Evolutionary conservation across 2,888 invertebrate genomes (phyloP), one percentile per base, ranked within the genome.

Genomic region (Shargacucullia verbasci): DNA sequence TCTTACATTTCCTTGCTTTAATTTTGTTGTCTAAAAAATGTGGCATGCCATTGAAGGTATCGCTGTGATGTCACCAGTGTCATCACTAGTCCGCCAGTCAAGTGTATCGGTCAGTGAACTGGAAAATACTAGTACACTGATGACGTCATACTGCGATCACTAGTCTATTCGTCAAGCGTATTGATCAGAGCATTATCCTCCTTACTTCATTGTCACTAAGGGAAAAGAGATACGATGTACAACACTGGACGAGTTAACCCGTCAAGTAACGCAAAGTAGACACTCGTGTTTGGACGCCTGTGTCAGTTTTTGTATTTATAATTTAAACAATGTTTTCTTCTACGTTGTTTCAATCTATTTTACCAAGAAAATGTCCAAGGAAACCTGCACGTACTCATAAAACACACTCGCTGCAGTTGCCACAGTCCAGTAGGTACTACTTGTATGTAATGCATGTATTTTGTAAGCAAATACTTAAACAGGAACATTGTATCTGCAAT

Each of bases 141-240:
- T 50, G 55, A 68, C 35, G 39, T 61, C 62, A 65, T 44, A 1
- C 2, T 50, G 35, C 8, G 45, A 54, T 54, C 45, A 60, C 38
- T 48, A 49, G 33, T 11, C 12, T 7, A 4, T 35, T n/a, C 35
- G 29, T 9, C 37, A 10, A 13, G 34, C 38, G 29, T 54, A 37
- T 44, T 56, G 44, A 44, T 58, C 41, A 31, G 25, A 14, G 12
- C 14, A 37, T 12, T 64, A 38, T 40, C 34, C 34, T 40, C 34
- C 34, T 63, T 0, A 1, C 12, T 3, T 20, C 20, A 20, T 20
- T 20, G 20, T 3, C 2, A 20, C 2, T 20, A 20, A 3, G 20
- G 2, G 20, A 4, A 4, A 20, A 4, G 20, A 20, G 2, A 20
- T 20, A 20, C 4, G 20, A 20, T 20, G 4, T 20, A 3, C 20